phyloP scores from a whole-genome alignment of 2,888 invertebrate genomes.

The Eueremaeus valkanovi region DNA sequence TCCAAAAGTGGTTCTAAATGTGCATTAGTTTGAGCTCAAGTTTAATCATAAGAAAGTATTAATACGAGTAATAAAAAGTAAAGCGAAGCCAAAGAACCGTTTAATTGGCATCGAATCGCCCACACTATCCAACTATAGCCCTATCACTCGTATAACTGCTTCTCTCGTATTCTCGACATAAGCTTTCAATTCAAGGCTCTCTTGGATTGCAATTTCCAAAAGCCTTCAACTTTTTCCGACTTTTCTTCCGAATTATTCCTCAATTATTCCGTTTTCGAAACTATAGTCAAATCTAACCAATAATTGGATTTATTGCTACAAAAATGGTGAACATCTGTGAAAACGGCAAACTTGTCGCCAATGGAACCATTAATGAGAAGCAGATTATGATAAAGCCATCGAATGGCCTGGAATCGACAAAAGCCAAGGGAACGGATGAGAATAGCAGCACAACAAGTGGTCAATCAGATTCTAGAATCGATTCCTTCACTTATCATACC shows the following conservation, averaged over 20 bases:
- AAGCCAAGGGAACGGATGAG: neutral
- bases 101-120: slow-evolving; percentile 24
- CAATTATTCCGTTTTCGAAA: neutral
- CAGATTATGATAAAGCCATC: slow-evolving; percentile 15
- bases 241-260: slow-evolving; percentile 13
- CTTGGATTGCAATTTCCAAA: neutral
- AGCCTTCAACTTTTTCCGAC: neutral
- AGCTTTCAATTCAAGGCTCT: too few relatives aligned
- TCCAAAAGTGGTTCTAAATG: slow-evolving; percentile 6
- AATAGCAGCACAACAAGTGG: neutral
- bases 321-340: slow-evolving; percentile 26
- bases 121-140: neutral
- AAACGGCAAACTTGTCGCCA: slow-evolving; percentile 6
- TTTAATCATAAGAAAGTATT: neutral
- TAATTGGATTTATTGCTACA: neutral
- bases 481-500: slow-evolving; percentile 26
- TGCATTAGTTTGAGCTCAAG: neutral
- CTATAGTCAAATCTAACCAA: neutral
- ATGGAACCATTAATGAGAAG: slow-evolving; percentile 12
- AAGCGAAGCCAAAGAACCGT: neutral
- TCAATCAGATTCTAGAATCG: neutral
- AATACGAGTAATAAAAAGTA: neutral
- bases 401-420: neutral
- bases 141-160: neutral
- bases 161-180: neutral